Base-by-base conservation (phyloP, 2,797 vertebrate species). In the Sebastes ruberrimus region DNA sequence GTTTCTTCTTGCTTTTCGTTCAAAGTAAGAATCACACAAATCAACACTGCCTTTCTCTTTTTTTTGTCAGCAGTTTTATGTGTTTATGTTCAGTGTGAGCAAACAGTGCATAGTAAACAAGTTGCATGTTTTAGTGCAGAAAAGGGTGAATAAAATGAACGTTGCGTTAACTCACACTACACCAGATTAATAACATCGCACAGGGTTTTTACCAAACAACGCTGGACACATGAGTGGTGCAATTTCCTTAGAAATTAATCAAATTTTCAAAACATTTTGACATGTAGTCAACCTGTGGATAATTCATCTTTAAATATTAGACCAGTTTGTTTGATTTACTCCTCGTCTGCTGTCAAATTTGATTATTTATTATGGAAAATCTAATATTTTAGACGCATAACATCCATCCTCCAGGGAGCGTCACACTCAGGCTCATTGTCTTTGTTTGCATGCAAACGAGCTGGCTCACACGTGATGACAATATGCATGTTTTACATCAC, bases 391-490 rank as follows among this genome's bases (percentile, higher is more conserved):
- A 46, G 18, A 75, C 35, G 32, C 3, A 33, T 13, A 13, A 69
- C 67, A 10, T 67, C 22, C 27, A 10, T 10, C 42, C 2, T 38
- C 11, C 4, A 25, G 56, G 64, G 6, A 79, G 42, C 52, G 25
- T n/a, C 18, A 9, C 49, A 27, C 13, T 25, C 22, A 11, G 61
- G 25, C 16, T 55, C 46, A 9, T 13, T 33, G 16, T 64, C 16
- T 53, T 18, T 25, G 30, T 71, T 55, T 78, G 33, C 81, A 79
- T 86, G 81, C 63, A 25, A 56, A 66, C 0, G 14, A 42, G 53
- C 49, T 3, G 8, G 30, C 33, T 62, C n/a, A 27, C 13, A 7
- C 4, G 23, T 5, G 6, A 27, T 3, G 30, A 8, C 59, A 38
- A 28, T 23, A 25, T 16, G 25, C 52, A 42, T 2, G 74, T 28